These are phyloP conservation scores for Paratilapia polleni DNA, from an alignment of 2,113 vertebrate species.

Conservation along the genomic window DNA sequence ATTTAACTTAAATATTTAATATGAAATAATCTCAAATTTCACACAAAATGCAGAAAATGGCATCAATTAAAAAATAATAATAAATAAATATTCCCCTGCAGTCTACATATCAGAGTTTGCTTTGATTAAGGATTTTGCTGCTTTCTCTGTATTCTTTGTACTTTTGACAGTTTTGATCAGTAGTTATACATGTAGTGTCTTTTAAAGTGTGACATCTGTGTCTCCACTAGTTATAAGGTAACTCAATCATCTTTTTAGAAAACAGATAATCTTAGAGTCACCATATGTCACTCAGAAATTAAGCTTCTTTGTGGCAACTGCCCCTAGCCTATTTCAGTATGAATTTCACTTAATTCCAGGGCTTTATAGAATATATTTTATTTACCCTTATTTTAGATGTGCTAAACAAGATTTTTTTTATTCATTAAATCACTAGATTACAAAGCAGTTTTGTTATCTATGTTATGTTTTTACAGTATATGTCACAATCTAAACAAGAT, in stretches of 20 bases:
- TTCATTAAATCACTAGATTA: neutral
- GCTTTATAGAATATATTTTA: conserved; percentile 2
- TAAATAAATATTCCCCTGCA: no score
- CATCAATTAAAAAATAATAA: no score
- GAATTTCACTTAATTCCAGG: neutral
- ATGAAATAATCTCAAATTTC: no score
- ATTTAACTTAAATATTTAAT: no score
- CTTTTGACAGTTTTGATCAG: neutral
- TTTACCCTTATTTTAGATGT: neutral
- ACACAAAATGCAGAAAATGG: no score
- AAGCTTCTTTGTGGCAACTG: no score
- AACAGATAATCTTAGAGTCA: no score
- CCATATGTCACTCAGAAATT: neutral
- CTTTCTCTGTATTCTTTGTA: neutral
- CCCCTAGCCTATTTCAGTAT: no score
- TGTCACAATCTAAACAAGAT: neutral
- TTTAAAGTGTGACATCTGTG: neutral
- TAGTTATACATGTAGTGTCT: neutral
- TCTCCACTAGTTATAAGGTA: neutral
- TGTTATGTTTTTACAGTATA: neutral
- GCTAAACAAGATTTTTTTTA: neutral
- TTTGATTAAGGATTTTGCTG: no score
- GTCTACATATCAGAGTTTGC: no score
- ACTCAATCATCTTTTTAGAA: conserved; percentile 3
- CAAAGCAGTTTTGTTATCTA: no score